These are phyloP conservation scores for Eolophus roseicapilla DNA, from an alignment of 2,113 vertebrate species.

Conservation along the genomic window DNA sequence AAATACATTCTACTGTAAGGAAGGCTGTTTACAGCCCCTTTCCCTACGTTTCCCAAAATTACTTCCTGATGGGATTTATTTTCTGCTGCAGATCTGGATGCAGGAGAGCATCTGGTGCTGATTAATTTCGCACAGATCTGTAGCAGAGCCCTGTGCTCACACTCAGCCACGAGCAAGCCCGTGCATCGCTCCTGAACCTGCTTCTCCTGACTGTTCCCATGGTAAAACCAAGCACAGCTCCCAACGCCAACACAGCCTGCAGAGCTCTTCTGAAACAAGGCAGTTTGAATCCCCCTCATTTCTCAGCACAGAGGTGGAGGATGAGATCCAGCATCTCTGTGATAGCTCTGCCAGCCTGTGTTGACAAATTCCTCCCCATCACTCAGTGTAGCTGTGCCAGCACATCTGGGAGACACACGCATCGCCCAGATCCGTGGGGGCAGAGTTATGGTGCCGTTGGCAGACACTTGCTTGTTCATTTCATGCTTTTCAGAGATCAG, in stretches of 20 bases:
- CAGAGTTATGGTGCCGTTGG: not conserved
- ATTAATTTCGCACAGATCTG: not conserved
- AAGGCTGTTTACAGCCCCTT: not conserved
- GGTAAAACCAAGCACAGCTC: not conserved
- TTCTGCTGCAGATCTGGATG: not conserved
- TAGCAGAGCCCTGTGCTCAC: not conserved
- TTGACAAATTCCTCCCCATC: not conserved
- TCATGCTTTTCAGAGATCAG: not conserved
- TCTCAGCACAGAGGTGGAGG: not conserved
- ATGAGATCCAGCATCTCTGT: not conserved
- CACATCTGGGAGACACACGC: slow-evolving; percentile 1
- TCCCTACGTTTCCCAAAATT: not conserved
- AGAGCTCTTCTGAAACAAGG: not conserved
- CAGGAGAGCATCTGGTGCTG: not conserved
- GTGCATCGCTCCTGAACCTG: not conserved
- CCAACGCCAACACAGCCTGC: not conserved
- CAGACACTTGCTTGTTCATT: not conserved
- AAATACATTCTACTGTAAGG: not conserved
- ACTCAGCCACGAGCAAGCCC: not conserved
- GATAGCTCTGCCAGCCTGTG: not conserved
- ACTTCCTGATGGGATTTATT: not conserved
- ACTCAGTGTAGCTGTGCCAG: not conserved
- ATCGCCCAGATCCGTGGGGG: not conserved
- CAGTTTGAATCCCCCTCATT: not conserved
- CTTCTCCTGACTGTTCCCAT: not conserved